Evolutionary conservation across 2,113 vertebrate species (phyloP).

Genomic region (Onychostruthus taczanowskii): DNA sequence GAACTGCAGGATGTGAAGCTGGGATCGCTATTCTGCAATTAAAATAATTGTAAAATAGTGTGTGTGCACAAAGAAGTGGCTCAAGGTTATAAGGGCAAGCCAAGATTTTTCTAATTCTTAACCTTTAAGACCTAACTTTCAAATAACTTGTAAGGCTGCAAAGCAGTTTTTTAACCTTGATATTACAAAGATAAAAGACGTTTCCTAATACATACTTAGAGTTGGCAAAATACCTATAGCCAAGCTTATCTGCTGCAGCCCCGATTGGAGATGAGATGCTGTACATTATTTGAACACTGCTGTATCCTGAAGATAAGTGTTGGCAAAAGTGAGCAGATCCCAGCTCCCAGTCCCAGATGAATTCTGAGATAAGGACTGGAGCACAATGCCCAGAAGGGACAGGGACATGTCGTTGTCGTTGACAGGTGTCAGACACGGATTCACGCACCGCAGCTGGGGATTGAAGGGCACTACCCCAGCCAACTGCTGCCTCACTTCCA

Average conservation of each 20-base stretch:
- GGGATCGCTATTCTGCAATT: slow-evolving; percentile 17
- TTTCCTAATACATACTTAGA: not conserved
- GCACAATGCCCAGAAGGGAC: not conserved
- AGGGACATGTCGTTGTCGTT: accelerated
- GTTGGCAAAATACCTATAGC: not conserved
- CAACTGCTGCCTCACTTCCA: not conserved
- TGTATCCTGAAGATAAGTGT: not conserved
- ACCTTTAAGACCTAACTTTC: not conserved
- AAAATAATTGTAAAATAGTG: not conserved
- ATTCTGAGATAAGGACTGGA: not conserved
- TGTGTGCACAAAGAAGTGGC: not conserved
- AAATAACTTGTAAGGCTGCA: not conserved
- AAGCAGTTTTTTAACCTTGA: not conserved
- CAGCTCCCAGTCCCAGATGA: not conserved
- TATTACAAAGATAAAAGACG: not conserved
- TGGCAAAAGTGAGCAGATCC: not conserved
- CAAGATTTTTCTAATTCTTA: not conserved
- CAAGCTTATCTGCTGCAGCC: not conserved
- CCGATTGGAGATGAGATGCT: not conserved
- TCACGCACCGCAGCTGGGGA: not conserved
- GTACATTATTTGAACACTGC: not conserved
- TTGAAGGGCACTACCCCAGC: not conserved
- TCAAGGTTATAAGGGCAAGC: not conserved
- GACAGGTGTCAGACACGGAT: not conserved
- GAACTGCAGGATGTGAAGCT: not conserved